A percentile compares a stretch with the other conserved stretches of the same genome.
Conservation (phyloP, 2,797 vertebrate species). For the Prionace glauca region DNA sequence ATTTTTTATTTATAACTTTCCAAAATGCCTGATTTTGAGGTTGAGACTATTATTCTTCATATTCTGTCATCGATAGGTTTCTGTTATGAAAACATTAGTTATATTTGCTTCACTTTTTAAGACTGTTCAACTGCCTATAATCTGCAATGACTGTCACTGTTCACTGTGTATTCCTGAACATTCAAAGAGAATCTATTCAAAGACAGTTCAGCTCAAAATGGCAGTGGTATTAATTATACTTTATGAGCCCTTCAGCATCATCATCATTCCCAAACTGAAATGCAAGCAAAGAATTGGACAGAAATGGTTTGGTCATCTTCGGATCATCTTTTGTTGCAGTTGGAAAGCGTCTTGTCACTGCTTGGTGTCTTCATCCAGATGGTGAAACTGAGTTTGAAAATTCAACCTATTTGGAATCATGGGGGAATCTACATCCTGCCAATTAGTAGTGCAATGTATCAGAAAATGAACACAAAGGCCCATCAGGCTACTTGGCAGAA, state of each 20-base stretch:
- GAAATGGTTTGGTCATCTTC: background rate
- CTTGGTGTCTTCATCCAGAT: background rate
- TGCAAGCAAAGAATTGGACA: background rate
- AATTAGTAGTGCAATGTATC: background rate
- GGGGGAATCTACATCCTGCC: background rate
- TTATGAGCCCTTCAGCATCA: background rate
- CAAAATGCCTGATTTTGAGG: background rate
- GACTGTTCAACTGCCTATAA: background rate
- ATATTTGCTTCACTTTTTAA: no score
- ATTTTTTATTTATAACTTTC: background rate
- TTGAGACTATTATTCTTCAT: background rate
- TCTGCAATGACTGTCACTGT: background rate
- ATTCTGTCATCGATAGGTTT: background rate
- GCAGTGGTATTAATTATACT: background rate
- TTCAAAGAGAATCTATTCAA: background rate
- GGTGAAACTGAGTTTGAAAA: slow-evolving; percentile 15
- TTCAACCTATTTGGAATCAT: background rate
- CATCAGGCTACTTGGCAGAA: slow-evolving; percentile 2
- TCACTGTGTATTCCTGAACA: background rate
- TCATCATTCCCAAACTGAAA: background rate
- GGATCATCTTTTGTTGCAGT: background rate
- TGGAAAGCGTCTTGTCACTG: background rate
- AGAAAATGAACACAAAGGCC: background rate
- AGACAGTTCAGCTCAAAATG: background rate
- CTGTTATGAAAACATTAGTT: no score